Conservation (phyloP, 2,888 invertebrate genomes). For the Athalia rosae region DNA sequence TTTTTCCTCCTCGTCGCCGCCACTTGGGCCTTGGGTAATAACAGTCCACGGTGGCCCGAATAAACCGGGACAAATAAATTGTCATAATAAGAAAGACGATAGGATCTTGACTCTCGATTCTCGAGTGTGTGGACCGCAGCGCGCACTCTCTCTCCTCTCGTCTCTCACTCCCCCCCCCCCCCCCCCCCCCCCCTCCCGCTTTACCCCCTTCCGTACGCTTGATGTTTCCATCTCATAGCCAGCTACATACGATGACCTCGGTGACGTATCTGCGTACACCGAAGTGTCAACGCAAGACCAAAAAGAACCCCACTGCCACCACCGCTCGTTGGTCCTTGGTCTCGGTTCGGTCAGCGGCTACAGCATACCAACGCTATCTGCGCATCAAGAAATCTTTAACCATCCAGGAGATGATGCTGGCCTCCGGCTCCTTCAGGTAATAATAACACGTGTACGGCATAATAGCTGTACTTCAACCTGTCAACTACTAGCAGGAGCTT, state of each 20-base stretch:
- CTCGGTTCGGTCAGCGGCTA: conserved; percentile 21
- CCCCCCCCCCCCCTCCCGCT: background rate
- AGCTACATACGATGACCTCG: conserved; percentile 25
- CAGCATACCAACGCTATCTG: conserved; percentile 22
- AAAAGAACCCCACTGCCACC: background rate
- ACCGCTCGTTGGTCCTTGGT: conserved; percentile 18
- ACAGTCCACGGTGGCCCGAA: conserved; percentile 47
- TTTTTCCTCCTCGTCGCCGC: conserved; percentile 7
- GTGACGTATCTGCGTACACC: conserved; percentile 31
- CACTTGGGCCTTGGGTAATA: conserved; percentile 48
- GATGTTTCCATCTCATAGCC: conserved; percentile 11
- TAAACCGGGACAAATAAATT: conserved; percentile 48
- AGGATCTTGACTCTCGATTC: conserved; percentile 41
- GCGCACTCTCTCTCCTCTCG: background rate
- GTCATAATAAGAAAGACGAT: conserved; percentile 46
- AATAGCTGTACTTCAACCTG: conserved; percentile 42
- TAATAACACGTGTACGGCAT: conserved; percentile 41
- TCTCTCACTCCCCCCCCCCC: conserved; percentile 10
- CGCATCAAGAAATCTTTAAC: conserved; percentile 41
- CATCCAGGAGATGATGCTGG: conserved; percentile 28
- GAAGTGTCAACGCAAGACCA: conserved; percentile 26
- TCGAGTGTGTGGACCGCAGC: conserved; percentile 26
- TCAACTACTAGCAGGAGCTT: conserved; percentile 29
- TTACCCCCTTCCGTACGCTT: background rate
- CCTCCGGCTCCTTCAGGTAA: conserved; percentile 38